phyloP scores from a whole-genome alignment of 2,113 vertebrate genomes.

The Oreocharis arfaki region DNA sequence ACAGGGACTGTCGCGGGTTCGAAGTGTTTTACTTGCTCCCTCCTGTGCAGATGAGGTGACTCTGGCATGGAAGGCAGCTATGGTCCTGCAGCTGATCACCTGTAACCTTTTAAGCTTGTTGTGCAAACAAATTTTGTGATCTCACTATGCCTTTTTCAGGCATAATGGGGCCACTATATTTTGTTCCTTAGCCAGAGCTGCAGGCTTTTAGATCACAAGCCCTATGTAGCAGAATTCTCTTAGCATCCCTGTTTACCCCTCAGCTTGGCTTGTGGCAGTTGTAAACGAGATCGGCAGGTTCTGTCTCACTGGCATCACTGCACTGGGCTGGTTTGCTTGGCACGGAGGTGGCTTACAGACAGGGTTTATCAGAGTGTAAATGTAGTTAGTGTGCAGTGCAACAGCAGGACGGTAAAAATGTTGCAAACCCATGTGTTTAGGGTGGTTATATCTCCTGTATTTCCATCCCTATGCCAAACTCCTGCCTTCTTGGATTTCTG shows the following conservation, averaged over 20 bases:
- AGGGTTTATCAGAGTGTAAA: not conserved
- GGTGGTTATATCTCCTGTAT: not conserved
- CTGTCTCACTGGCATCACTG: not conserved
- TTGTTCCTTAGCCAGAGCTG: not conserved
- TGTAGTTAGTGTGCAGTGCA: rapidly evolving
- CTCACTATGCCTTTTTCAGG: not conserved
- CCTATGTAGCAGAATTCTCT: not conserved
- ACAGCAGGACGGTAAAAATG: not conserved
- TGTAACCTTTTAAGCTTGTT: not conserved
- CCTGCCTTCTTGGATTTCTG: not conserved
- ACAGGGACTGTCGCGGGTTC: too few relatives aligned
- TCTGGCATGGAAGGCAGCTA: not conserved
- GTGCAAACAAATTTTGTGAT: not conserved
- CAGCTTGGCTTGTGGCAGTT: not conserved
- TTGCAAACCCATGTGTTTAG: not conserved
- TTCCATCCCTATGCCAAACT: not conserved
- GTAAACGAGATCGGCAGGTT: not conserved
- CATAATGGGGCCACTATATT: not conserved
- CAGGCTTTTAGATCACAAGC: not conserved
- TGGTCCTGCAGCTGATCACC: not conserved
- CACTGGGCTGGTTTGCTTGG: not conserved
- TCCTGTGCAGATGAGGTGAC: not conserved
- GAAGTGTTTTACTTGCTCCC: not conserved
- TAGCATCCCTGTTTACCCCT: not conserved
- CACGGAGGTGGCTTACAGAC: not conserved